Evolutionary conservation across 2,888 invertebrate genomes (phyloP).

Genomic region (Sialis fuliginosa): DNA sequence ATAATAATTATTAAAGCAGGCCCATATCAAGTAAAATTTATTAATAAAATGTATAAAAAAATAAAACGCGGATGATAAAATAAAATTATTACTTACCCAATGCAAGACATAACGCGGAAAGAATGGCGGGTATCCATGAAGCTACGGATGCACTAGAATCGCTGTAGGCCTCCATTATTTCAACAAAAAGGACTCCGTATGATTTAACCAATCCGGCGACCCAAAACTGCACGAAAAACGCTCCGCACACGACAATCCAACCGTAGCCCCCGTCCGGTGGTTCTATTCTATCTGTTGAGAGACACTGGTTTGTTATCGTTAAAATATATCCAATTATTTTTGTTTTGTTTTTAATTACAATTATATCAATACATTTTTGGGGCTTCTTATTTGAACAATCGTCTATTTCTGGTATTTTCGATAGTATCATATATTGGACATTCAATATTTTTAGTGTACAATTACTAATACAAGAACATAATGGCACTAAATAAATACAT

Average conservation of each 20-base stretch:
- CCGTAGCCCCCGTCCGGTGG: conserved; percentile 60
- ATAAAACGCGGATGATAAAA: too few relatives aligned
- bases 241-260: conserved; percentile 60
- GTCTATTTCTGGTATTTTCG: too few relatives aligned
- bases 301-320: too few relatives aligned
- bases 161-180: conserved; percentile 62
- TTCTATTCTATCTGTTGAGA: conserved; percentile 13
- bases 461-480: too few relatives aligned
- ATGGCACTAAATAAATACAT: too few relatives aligned
- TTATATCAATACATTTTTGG: conserved; percentile 10
- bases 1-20: too few relatives aligned
- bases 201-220: conserved; percentile 67
- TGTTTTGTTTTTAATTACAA: conserved; percentile 1
- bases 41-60: too few relatives aligned
- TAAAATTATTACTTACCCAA: conserved; percentile 33
- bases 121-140: conserved; percentile 63
- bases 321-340: too few relatives aligned
- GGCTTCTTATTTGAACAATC: conserved; percentile 10
- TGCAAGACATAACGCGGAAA: conserved; percentile 58
- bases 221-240: conserved; percentile 66
- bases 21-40: too few relatives aligned
- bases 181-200: conserved; percentile 63
- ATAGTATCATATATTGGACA: too few relatives aligned
- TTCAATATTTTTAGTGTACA: too few relatives aligned
- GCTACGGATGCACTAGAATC: conserved; percentile 57